phyloP scores from a whole-genome alignment of 2,797 vertebrate genomes.

The Ibycter americanus region DNA sequence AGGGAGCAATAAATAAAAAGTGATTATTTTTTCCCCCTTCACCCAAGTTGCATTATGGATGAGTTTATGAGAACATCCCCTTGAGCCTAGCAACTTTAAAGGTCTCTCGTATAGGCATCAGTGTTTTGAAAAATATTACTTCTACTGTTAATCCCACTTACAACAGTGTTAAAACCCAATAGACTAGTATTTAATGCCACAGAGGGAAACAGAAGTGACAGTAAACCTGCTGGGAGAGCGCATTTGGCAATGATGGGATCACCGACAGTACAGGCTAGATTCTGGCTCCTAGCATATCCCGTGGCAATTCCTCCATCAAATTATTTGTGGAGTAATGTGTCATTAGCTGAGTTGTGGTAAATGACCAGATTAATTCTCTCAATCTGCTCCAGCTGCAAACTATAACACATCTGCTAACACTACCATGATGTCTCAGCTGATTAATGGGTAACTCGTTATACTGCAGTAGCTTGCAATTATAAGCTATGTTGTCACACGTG shows the following conservation, averaged over 20 bases:
- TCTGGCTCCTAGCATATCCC: not conserved
- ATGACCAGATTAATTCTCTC: not conserved
- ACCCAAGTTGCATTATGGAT: not conserved
- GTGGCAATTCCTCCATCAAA: not conserved
- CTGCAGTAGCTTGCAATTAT: not conserved
- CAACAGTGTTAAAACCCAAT: not conserved
- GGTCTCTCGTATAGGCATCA: not conserved
- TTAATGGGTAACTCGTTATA: not conserved
- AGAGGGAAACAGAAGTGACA: not conserved
- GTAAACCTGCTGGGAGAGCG: not conserved
- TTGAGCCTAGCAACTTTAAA: not conserved
- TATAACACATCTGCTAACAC: not conserved
- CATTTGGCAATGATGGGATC: not conserved
- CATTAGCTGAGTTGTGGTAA: not conserved
- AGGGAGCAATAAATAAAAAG: not conserved
- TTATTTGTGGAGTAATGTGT: not conserved
- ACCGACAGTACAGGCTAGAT: not conserved
- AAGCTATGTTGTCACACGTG: not conserved
- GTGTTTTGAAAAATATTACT: not conserved
- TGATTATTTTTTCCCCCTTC: not conserved
- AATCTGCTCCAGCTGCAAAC: not conserved
- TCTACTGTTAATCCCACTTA: not conserved
- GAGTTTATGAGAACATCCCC: not conserved
- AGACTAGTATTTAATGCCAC: not conserved
- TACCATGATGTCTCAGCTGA: not conserved